Evolutionary conservation across 2,797 vertebrate species (phyloP).

Genomic region (Pelochelys cantorii): DNA sequence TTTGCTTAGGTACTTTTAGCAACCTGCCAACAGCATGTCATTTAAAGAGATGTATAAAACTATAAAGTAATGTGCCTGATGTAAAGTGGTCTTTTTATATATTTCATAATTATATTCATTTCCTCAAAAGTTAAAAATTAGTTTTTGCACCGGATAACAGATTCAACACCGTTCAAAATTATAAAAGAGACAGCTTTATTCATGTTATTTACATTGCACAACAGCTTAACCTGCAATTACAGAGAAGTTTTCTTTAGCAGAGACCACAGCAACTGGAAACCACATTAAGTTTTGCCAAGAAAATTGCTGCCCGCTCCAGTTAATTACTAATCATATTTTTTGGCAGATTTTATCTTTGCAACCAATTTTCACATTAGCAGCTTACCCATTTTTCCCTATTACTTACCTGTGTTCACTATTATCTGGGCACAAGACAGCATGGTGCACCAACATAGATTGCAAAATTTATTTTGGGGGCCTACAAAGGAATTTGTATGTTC

Average conservation of each 20-base stretch:
- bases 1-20: background rate
- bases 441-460: accelerated
- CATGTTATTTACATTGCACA: conserved; percentile 56
- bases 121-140: background rate
- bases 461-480: accelerated
- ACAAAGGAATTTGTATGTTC: background rate
- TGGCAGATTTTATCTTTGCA: conserved; percentile 44
- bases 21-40: background rate
- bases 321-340: conserved; percentile 54
- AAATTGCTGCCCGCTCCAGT: conserved; percentile 30
- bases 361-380: conserved; percentile 61
- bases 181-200: conserved; percentile 3
- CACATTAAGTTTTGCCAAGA: conserved; percentile 39
- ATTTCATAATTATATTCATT: background rate
- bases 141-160: background rate
- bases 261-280: conserved; percentile 62
- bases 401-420: accelerated
- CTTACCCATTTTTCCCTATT: background rate
- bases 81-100: background rate
- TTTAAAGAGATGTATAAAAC: background rate
- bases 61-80: background rate
- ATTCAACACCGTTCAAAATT: background rate
- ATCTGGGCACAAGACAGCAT: accelerated
- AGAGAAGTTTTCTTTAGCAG: conserved; percentile 61
- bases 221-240: conserved; percentile 46